These are phyloP conservation scores for Calephelis perditalis DNA, from an alignment of 2,888 invertebrate species.

Conservation along the genomic window DNA sequence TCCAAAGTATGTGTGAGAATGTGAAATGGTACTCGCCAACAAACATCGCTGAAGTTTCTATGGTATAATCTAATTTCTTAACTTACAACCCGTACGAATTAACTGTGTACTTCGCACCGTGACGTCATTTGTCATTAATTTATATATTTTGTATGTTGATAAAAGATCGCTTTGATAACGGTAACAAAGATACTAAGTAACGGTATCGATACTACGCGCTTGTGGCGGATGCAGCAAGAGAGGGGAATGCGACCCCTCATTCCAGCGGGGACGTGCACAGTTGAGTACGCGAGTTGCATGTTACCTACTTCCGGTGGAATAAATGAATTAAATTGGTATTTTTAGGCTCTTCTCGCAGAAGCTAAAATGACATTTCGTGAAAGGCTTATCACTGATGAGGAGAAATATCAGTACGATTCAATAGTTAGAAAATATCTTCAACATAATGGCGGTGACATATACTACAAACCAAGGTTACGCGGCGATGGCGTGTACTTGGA, in stretches of 20 bases:
- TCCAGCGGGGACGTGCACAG: no score
- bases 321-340: constrained; percentile 5
- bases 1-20: constrained; percentile 84
- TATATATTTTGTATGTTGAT: no score
- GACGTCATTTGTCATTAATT: no score
- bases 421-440: constrained; percentile 75
- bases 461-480: constrained; percentile 46
- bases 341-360: constrained; percentile 85
- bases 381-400: constrained; percentile 81
- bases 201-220: no score
- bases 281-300: no score
- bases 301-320: not conserved
- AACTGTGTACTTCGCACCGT: no score
- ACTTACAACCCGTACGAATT: no score
- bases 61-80: constrained; percentile 33
- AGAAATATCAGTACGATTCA: constrained; percentile 80
- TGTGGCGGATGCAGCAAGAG: no score
- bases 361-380: constrained; percentile 86
- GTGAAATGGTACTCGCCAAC: constrained; percentile 79
- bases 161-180: no score
- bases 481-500: constrained; percentile 61
- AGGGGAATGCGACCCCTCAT: no score
- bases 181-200: no score
- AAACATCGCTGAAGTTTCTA: constrained; percentile 38
- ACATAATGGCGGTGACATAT: constrained; percentile 37